A percentile compares a stretch with the other conserved stretches of the same genome.
Evolutionary conservation across 2,113 vertebrate species (phyloP).

Genomic region (Arizona elegans): DNA sequence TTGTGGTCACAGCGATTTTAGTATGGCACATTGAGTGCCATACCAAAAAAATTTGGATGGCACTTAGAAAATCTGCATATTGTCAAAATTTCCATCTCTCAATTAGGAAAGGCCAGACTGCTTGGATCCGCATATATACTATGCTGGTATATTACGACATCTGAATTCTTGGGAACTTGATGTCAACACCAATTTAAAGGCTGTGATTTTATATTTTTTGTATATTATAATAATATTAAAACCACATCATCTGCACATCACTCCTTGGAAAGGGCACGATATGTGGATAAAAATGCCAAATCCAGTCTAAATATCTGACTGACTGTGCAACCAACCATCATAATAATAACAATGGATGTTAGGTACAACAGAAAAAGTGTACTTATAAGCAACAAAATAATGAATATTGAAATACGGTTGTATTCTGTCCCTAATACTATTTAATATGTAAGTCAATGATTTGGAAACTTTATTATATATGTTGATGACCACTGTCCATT

Average conservation of each 20-base stretch:
- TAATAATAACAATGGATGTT: no score
- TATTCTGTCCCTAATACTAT: not conserved
- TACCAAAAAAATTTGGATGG: no score
- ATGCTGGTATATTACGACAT: no score
- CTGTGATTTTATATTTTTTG: no score
- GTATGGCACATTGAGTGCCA: no score
- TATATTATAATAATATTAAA: not conserved
- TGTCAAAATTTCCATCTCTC: no score
- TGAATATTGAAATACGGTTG: not conserved
- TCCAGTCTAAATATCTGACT: not conserved
- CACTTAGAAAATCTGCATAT: no score
- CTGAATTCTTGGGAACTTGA: no score
- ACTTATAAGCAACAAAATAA: not conserved
- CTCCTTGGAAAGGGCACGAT: not conserved
- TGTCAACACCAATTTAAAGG: no score
- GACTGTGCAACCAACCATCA: not conserved
- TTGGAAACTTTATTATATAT: not conserved
- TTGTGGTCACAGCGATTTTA: no score
- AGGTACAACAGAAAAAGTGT: not conserved
- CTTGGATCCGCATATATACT: no score
- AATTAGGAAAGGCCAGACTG: no score
- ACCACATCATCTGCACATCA: not conserved
- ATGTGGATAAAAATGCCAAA: not conserved
- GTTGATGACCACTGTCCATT: not conserved
- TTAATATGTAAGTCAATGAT: not conserved